A percentile compares a stretch with the other conserved stretches of the same genome.
Evolutionary conservation across 2,113 vertebrate genomes (phyloP).

Genomic region (Grus americana): DNA sequence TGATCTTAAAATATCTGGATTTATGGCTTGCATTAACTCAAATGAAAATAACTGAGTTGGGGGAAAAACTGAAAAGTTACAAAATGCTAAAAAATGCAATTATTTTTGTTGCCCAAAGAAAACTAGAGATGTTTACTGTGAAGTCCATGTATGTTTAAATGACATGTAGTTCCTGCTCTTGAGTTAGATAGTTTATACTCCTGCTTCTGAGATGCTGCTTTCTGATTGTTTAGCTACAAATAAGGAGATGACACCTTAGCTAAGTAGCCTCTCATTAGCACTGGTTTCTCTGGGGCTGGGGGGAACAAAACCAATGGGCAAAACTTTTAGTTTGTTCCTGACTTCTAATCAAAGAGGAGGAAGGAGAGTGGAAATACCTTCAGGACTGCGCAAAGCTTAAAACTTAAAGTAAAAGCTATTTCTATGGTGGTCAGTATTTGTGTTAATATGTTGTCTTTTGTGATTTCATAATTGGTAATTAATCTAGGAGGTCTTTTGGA

Average conservation of each 20-base stretch:
- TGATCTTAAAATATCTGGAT: not conserved
- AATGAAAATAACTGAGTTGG: not conserved
- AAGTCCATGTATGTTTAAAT: not conserved
- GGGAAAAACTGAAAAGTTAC: not conserved
- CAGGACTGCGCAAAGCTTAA: not conserved
- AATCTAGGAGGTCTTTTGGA: not conserved
- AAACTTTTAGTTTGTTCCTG: not conserved
- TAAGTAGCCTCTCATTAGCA: not conserved
- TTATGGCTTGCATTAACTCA: not conserved
- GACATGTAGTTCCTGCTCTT: not conserved
- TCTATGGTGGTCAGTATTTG: not conserved
- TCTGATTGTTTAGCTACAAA: not conserved
- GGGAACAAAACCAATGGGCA: not conserved
- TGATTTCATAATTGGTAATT: not conserved
- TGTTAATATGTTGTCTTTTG: not conserved
- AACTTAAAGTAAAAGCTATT: not conserved
- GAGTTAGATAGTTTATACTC: not conserved
- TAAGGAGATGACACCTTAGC: not conserved
- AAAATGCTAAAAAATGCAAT: not conserved
- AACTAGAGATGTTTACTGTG: not conserved
- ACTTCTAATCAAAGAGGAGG: not conserved
- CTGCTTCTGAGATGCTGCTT: not conserved
- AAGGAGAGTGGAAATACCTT: not conserved
- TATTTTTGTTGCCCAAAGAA: not conserved
- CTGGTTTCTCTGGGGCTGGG: not conserved